These are phyloP conservation scores for Acomys russatus DNA, from an alignment of 2,797 vertebrate genomes.

Conservation along the genomic window DNA sequence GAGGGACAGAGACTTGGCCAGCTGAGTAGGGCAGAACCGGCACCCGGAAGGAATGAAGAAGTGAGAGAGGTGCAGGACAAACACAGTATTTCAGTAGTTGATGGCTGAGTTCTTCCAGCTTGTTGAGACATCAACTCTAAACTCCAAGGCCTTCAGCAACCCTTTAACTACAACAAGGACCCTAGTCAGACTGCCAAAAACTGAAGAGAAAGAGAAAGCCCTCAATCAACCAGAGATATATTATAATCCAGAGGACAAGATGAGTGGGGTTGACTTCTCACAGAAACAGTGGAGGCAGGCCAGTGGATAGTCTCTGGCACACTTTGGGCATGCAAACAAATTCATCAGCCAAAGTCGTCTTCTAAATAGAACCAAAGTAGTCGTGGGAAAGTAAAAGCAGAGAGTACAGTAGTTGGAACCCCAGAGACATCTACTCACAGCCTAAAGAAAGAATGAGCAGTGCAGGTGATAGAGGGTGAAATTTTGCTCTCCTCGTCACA, in stretches of 20 bases:
- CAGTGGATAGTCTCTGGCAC: not conserved
- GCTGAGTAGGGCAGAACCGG: not conserved
- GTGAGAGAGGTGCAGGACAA: too few relatives aligned
- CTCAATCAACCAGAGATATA: not conserved
- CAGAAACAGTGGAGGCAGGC: not conserved
- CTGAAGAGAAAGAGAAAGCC: not conserved
- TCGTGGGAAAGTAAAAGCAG: not conserved
- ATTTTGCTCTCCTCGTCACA: not conserved
- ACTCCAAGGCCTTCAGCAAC: not conserved
- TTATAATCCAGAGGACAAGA: not conserved
- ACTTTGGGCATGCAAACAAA: not conserved
- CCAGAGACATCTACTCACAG: not conserved
- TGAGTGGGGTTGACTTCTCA: not conserved
- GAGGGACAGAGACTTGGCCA: not conserved
- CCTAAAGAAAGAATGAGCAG: not conserved
- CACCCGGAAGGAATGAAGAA: not conserved
- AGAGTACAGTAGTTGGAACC: not conserved
- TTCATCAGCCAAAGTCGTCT: not conserved
- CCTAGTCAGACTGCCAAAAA: not conserved
- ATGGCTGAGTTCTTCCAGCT: constrained; percentile 7
- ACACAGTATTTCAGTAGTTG: constrained; percentile 4
- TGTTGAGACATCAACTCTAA: not conserved
- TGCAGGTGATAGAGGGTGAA: not conserved
- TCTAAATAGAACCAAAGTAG: not conserved
- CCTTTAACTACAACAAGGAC: not conserved